These are phyloP conservation scores for Drosophila pseudoobscura DNA, from an alignment of 1,140 invertebrate genomes.

Conservation along the genomic window DNA sequence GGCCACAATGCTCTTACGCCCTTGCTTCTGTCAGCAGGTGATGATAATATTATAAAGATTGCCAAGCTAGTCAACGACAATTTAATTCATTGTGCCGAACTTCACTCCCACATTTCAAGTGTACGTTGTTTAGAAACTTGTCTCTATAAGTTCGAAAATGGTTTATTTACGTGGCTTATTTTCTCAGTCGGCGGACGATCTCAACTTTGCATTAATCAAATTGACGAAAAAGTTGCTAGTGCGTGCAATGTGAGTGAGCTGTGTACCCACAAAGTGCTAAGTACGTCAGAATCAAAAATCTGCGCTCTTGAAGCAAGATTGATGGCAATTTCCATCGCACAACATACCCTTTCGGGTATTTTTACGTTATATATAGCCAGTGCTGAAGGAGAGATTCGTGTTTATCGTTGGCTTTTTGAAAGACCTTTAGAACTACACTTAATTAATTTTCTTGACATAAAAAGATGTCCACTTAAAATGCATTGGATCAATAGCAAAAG, in stretches of 20 bases:
- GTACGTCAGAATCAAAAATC: conserved; percentile 1
- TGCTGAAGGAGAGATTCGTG: conserved; percentile 68
- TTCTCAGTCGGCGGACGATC: conserved; percentile 76
- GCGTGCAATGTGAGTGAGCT: conserved; percentile 43
- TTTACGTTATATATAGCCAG: conserved; percentile 51
- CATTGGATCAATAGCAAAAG: conserved; percentile 6
- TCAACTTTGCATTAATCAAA: conserved; percentile 67
- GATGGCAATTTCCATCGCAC: conserved; percentile 58
- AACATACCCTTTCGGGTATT: neutral
- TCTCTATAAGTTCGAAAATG: neutral
- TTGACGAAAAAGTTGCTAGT: conserved; percentile 24
- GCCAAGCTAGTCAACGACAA: conserved; percentile 13
- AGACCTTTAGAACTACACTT: conserved; percentile 16
- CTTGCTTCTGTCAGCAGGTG: conserved; percentile 66
- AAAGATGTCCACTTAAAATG: conserved; percentile 63
- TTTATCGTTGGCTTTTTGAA: conserved; percentile 38
- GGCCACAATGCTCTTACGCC: neutral
- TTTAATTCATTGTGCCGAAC: conserved; percentile 34
- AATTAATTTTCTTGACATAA: conserved; percentile 28
- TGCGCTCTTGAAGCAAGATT: conserved; percentile 64
- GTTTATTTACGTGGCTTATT: conserved; percentile 48
- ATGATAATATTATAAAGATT: conserved; percentile 78
- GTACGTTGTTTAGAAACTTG: conserved; percentile 45
- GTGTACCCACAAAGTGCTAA: conserved; percentile 48
- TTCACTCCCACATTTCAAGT: conserved; percentile 75